These are phyloP conservation scores for Eurytoma californica DNA, from an alignment of 2,888 invertebrate genomes.

Conservation along the genomic window DNA sequence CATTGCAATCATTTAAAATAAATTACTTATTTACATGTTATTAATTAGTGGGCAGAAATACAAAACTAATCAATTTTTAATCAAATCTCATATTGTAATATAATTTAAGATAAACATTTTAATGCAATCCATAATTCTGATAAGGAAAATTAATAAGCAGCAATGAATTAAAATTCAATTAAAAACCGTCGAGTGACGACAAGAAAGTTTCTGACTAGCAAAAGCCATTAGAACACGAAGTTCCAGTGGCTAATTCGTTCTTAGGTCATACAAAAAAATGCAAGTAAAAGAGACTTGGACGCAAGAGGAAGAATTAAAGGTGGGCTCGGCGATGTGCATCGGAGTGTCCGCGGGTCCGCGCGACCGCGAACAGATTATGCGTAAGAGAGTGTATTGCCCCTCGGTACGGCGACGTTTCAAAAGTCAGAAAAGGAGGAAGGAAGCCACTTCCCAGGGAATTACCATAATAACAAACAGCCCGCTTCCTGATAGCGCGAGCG, in stretches of 20 bases:
- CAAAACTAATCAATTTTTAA: too few relatives aligned
- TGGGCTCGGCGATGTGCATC: slow-evolving; percentile 34
- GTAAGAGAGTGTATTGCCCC: slow-evolving; percentile 24
- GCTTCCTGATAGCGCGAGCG: slow-evolving; percentile 2
- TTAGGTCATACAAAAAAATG: background rate
- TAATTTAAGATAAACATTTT: too few relatives aligned
- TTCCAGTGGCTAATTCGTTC: too few relatives aligned
- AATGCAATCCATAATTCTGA: too few relatives aligned
- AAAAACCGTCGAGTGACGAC: too few relatives aligned
- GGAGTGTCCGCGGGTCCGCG: slow-evolving; percentile 17
- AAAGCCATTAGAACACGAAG: background rate
- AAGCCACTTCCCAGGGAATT: slow-evolving; percentile 56
- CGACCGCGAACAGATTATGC: slow-evolving; percentile 18
- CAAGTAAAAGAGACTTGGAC: background rate
- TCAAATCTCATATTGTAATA: too few relatives aligned
- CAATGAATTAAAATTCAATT: too few relatives aligned
- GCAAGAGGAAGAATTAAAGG: slow-evolving; percentile 1
- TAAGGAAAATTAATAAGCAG: too few relatives aligned
- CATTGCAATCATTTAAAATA: too few relatives aligned
- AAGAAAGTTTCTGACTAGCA: too few relatives aligned
- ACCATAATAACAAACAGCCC: slow-evolving; percentile 26
- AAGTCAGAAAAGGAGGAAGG: slow-evolving; percentile 22
- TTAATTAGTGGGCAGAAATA: background rate
- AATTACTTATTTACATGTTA: background rate
- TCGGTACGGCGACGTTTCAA: background rate